These are phyloP conservation scores for Pimephales promelas DNA, from an alignment of 2,113 vertebrate genomes.

Conservation along the genomic window DNA sequence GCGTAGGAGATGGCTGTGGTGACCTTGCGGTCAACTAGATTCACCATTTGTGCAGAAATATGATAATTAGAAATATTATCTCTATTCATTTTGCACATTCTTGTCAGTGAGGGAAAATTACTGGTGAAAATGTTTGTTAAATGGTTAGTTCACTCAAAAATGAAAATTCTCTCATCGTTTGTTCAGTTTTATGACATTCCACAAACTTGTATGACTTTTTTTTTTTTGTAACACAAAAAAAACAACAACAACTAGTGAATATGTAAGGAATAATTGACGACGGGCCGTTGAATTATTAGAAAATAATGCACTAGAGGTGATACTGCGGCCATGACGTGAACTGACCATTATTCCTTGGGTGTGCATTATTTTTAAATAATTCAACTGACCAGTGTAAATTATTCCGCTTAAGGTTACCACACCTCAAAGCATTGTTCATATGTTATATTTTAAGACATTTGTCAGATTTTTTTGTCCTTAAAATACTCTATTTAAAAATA, in stretches of 20 bases:
- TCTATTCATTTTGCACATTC: neutral
- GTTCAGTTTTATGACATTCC: neutral
- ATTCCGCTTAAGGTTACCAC: too few relatives aligned
- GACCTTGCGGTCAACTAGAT: constrained; percentile 21
- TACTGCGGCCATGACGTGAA: too few relatives aligned
- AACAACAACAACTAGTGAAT: neutral
- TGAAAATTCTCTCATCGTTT: neutral
- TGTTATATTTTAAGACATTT: too few relatives aligned
- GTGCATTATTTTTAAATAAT: too few relatives aligned
- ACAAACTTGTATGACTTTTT: neutral
- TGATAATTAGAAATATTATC: neutral
- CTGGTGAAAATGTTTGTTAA: neutral
- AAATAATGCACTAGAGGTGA: too few relatives aligned
- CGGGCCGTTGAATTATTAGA: too few relatives aligned
- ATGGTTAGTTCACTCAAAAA: neutral
- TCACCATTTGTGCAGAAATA: neutral
- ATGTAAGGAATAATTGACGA: too few relatives aligned
- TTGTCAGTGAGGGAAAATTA: neutral
- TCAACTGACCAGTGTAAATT: too few relatives aligned
- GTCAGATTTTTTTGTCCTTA: too few relatives aligned
- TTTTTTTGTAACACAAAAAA: neutral
- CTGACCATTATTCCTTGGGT: too few relatives aligned
- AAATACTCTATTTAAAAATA: too few relatives aligned
- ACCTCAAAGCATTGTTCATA: too few relatives aligned
- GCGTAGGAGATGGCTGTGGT: neutral